Conservation (phyloP, 2,888 invertebrate species). For the Phyllotreta cruciferae region DNA sequence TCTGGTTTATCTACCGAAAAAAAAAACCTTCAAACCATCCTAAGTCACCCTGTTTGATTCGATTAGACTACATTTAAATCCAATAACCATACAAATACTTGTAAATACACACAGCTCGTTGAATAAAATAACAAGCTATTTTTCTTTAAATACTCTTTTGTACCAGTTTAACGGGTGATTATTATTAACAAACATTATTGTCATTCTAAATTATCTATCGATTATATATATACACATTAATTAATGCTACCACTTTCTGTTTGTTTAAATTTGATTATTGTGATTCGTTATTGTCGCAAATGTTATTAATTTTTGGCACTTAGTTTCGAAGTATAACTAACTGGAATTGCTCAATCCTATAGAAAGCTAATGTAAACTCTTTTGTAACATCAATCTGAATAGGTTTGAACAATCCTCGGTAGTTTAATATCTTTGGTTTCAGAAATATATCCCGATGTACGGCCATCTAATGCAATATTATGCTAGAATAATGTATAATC, state of each 20-base stretch:
- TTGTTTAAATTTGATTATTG: conserved; percentile 32
- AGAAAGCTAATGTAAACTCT: no score
- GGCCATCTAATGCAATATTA: no score
- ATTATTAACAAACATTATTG: conserved; percentile 36
- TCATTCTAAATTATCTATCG: conserved; percentile 35
- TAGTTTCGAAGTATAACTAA: background rate
- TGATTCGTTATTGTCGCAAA: conserved; percentile 33
- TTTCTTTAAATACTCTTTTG: conserved; percentile 20
- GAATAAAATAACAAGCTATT: conserved; percentile 10
- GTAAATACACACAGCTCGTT: conserved; percentile 10
- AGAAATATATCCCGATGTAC: no score
- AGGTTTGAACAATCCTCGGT: no score
- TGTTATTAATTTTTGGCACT: conserved; percentile 22
- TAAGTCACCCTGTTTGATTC: conserved; percentile 7
- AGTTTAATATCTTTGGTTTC: no score
- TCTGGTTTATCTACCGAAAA: no score
- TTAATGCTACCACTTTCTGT: conserved; percentile 28
- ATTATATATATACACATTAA: conserved; percentile 33
- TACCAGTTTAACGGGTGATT: conserved; percentile 30
- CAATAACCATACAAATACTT: conserved; percentile 6
- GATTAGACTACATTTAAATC: conserved; percentile 1
- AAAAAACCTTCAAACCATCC: conserved; percentile 3
- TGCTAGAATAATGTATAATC: no score
- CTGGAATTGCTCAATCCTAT: no score
- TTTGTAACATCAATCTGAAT: no score